These are phyloP conservation scores for Drosophila cracens DNA, from an alignment of 2,888 invertebrate species.

Conservation along the genomic window DNA sequence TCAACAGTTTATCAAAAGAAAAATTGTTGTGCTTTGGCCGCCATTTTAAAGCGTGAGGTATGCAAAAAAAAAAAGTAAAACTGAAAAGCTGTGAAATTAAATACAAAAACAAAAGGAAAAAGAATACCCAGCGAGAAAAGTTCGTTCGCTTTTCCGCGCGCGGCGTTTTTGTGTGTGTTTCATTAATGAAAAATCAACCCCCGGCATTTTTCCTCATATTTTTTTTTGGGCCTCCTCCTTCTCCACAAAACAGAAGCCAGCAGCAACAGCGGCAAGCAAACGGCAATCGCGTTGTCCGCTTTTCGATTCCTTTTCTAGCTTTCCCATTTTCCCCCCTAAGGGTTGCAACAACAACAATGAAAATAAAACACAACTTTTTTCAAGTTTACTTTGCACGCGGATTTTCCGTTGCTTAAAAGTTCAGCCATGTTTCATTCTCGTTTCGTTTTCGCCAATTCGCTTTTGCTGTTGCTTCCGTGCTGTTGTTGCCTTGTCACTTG, in stretches of 20 bases:
- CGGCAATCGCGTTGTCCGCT: constrained; percentile 25
- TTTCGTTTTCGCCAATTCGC: constrained; percentile 34
- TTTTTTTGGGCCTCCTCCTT: constrained; percentile 13
- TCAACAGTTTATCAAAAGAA: constrained; percentile 41
- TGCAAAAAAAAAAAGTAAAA: constrained; percentile 16
- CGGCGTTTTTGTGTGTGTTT: constrained; percentile 44
- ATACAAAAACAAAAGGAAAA: constrained; percentile 19
- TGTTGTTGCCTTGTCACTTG: constrained; percentile 23
- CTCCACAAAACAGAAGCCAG: constrained; percentile 73
- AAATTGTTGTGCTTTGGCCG: constrained; percentile 51
- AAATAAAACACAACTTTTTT: constrained; percentile 46
- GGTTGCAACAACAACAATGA: constrained; percentile 55
- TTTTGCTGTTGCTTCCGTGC: constrained; percentile 29
- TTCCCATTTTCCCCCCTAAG: constrained; percentile 58
- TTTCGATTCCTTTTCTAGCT: constrained; percentile 31
- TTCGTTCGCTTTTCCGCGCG: constrained; percentile 50
- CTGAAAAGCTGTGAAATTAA: constrained; percentile 21
- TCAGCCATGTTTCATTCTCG: constrained; percentile 42
- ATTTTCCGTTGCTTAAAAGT: constrained; percentile 46
- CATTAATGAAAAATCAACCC: constrained; percentile 78
- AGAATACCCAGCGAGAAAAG: constrained; percentile 56
- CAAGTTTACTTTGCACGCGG: constrained; percentile 70
- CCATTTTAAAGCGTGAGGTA: constrained; percentile 65
- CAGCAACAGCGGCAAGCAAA: constrained; percentile 40
- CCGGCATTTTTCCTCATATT: constrained; percentile 41